A percentile compares a stretch with the other conserved stretches of the same genome.
phyloP scores from a whole-genome alignment of 2,113 vertebrate species.

The Eublepharis macularius region DNA sequence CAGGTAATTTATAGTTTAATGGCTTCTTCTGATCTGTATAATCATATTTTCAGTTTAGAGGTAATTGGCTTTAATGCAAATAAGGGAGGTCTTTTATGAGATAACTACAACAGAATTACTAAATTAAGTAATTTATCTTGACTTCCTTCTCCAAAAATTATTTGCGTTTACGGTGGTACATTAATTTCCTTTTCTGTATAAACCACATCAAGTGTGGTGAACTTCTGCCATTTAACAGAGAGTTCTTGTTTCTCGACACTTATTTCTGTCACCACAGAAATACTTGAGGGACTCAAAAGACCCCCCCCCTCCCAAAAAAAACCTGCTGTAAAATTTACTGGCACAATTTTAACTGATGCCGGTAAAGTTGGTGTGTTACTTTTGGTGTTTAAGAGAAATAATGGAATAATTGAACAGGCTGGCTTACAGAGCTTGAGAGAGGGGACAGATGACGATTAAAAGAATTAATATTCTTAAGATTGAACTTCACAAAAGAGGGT shows the following conservation, averaged over 20 bases:
- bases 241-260: neutral
- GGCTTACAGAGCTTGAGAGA: neutral
- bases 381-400: neutral
- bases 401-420: neutral
- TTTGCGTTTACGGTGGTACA: slow-evolving; percentile 15
- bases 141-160: slow-evolving; percentile 15
- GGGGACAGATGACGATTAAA: neutral
- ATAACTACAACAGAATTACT: slow-evolving; percentile 15
- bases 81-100: slow-evolving; percentile 16
- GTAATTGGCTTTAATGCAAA: slow-evolving; percentile 29
- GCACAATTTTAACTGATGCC: neutral
- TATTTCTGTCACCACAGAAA: neutral
- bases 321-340: neutral
- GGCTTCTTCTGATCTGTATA: slow-evolving; percentile 26
- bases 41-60: slow-evolving; percentile 41
- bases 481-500: neutral
- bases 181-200: slow-evolving; percentile 22
- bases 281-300: neutral
- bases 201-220: neutral
- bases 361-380: neutral
- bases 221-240: neutral
- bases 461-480: neutral
- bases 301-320: neutral
- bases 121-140: slow-evolving; percentile 27
- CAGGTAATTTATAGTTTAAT: slow-evolving; percentile 35